Evolutionary conservation across 2,797 vertebrate species (phyloP).

Genomic region (Cichlasoma orientale): DNA sequence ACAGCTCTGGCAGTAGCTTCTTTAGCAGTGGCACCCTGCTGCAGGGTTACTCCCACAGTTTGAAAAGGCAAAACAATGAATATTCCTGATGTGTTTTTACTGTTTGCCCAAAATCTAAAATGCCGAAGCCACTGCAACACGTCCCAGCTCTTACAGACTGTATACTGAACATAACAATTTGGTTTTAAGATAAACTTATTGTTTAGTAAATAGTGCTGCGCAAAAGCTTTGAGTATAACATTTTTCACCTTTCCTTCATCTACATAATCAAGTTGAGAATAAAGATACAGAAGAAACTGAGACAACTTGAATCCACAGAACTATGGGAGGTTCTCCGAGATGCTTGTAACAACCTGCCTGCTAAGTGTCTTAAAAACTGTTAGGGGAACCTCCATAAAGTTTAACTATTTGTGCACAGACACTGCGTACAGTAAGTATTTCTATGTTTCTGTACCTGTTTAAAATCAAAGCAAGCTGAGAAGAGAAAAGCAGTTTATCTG

Average conservation of each 20-base stretch:
- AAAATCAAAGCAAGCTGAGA: slow-evolving; percentile 74
- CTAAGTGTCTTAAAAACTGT: too few species aligned
- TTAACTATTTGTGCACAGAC: not conserved
- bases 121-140: slow-evolving; percentile 3
- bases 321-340: too few species aligned
- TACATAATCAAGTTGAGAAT: too few species aligned
- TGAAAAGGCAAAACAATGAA: slow-evolving; percentile 39
- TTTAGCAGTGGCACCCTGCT: slow-evolving; percentile 8
- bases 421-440: not conserved
- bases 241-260: too few species aligned
- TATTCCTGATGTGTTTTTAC: slow-evolving; percentile 25
- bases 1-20: not conserved
- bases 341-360: too few species aligned
- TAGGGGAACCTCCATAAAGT: too few species aligned
- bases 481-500: not conserved
- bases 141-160: not conserved
- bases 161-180: not conserved
- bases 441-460: slow-evolving; percentile 16
- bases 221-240: too few species aligned
- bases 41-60: slow-evolving; percentile 30
- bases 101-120: slow-evolving; percentile 11
- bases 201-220: not conserved
- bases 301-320: too few species aligned
- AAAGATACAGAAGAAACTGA: too few species aligned
- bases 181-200: not conserved